Conservation (phyloP, 2,888 invertebrate species). For the Anodontia alba region DNA sequence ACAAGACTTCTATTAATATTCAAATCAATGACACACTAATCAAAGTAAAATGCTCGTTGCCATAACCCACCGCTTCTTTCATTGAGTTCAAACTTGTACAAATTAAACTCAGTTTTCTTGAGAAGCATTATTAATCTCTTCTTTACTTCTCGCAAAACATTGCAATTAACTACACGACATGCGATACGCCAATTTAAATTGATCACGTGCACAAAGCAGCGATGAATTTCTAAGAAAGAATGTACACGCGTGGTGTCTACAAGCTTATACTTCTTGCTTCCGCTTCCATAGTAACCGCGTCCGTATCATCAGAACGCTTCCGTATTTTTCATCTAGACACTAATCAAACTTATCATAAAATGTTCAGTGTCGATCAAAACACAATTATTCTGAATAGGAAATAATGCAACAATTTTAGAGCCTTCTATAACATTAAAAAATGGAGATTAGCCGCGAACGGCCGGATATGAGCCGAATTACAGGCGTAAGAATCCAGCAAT, state of each 20-base stretch:
- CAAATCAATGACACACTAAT: background rate
- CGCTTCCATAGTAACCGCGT: slow-evolving; percentile 14
- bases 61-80: background rate
- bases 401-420: slow-evolving; percentile 21
- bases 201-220: slow-evolving; percentile 41
- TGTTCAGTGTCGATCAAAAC: slow-evolving; percentile 40
- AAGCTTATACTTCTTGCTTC: slow-evolving; percentile 6
- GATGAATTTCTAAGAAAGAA: slow-evolving; percentile 55
- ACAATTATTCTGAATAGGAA: slow-evolving; percentile 43
- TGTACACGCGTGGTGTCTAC: slow-evolving; percentile 29
- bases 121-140: slow-evolving; percentile 15
- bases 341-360: slow-evolving; percentile 56
- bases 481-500: slow-evolving; percentile 49
- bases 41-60: background rate
- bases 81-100: slow-evolving; percentile 10
- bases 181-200: slow-evolving; percentile 34
- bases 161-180: slow-evolving; percentile 31
- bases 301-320: slow-evolving; percentile 3
- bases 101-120: slow-evolving; percentile 14
- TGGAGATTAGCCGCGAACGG: slow-evolving; percentile 41
- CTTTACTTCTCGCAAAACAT: slow-evolving; percentile 19
- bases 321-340: slow-evolving; percentile 22
- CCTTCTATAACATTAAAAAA: slow-evolving; percentile 21
- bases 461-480: slow-evolving; percentile 60
- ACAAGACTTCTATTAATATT: too few species aligned